Percentiles rank a stretch among this genome's conserved stretches.
Conservation (phyloP, 1,140 invertebrate species). For the Drosophila bipectinata region DNA sequence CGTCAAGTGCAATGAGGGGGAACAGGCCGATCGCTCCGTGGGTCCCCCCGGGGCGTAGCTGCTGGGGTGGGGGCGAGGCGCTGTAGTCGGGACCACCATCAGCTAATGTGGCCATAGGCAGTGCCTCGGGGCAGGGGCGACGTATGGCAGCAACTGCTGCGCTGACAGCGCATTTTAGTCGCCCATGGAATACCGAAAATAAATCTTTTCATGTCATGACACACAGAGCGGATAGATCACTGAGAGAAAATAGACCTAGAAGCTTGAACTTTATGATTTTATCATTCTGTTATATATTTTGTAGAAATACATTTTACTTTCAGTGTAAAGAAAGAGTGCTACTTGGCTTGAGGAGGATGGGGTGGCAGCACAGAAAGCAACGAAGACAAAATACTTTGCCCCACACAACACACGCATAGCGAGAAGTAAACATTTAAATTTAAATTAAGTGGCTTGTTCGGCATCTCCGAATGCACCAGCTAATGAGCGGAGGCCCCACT, state of each 20-base stretch:
- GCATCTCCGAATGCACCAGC: conserved; percentile 73
- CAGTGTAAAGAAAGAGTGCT: conserved; percentile 29
- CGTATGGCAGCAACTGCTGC: conserved; percentile 74
- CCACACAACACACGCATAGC: conserved; percentile 67
- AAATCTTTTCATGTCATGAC: conserved; percentile 71
- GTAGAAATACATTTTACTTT: background rate
- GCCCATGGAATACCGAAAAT: conserved; percentile 75
- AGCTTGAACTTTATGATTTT: no score
- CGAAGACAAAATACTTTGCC: conserved; percentile 70
- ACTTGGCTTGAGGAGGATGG: background rate
- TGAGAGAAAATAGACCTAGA: background rate
- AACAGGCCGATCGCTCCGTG: conserved; percentile 41
- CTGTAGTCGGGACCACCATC: conserved; percentile 55
- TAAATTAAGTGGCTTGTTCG: conserved; percentile 81
- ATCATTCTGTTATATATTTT: no score
- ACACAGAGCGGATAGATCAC: conserved; percentile 36
- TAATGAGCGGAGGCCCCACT: conserved; percentile 59
- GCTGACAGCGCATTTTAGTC: conserved; percentile 76
- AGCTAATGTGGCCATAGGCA: conserved; percentile 48
- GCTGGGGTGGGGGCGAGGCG: background rate
- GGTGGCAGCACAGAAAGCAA: conserved; percentile 11
- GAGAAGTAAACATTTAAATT: conserved; percentile 81
- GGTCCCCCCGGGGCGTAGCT: conserved; percentile 11
- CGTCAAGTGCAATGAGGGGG: conserved; percentile 62
- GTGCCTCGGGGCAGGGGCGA: conserved; percentile 20